Evolutionary conservation across 2,888 invertebrate genomes (phyloP).

Genomic region (Rhimphoctona megacephalus): DNA sequence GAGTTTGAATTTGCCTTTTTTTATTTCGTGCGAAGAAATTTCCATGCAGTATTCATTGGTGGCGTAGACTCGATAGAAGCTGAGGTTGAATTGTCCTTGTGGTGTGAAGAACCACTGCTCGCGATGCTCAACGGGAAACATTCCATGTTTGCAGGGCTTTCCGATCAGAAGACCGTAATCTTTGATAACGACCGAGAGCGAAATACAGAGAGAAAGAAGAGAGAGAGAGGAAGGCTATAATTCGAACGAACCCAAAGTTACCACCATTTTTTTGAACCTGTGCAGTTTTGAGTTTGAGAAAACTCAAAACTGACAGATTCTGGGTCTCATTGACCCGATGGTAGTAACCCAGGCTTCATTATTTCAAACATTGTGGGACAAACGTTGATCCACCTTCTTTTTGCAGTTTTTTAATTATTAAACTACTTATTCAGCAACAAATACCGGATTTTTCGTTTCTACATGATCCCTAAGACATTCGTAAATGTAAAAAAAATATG

Average conservation of each 20-base stretch:
- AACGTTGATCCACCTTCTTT: no score
- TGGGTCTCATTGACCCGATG: no score
- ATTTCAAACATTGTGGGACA: no score
- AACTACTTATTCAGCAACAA: no score
- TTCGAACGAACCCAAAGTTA: background rate
- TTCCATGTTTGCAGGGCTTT: constrained; percentile 71
- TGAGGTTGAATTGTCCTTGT: constrained; percentile 74
- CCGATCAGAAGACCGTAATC: constrained; percentile 79
- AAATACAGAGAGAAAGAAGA: constrained; percentile 5
- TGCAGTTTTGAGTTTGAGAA: no score
- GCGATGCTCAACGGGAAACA: constrained; percentile 70
- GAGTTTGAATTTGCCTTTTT: constrained; percentile 46
- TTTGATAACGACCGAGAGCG: constrained; percentile 65
- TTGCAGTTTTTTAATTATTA: no score
- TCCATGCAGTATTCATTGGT: constrained; percentile 81
- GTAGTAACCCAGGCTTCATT: no score
- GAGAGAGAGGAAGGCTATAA: background rate
- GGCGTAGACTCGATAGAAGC: constrained; percentile 61
- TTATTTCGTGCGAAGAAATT: constrained; percentile 67
- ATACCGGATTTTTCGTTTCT: no score
- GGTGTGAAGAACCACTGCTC: constrained; percentile 76
- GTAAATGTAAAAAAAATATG: no score
- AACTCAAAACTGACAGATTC: no score
- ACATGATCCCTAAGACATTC: no score
- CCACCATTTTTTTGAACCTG: background rate